Base-by-base conservation (phyloP, 2,888 invertebrate species). In the Caenorhabditis plicata region DNA sequence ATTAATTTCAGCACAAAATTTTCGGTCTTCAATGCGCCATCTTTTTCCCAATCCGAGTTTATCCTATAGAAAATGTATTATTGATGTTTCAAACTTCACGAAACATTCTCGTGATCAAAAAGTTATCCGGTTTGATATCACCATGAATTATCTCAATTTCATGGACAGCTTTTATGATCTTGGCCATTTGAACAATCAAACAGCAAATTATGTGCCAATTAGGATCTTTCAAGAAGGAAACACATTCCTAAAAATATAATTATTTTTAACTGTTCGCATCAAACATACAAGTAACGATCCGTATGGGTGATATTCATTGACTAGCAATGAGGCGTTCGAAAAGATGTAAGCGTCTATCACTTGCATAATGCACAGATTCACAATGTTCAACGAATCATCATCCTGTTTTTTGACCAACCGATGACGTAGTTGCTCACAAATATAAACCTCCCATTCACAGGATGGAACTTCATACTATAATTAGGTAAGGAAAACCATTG, bases 51-150 rank as follows among this genome's bases (percentile, higher is more conserved):
- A 4, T 42, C 43, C 20, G 53, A 29, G 38, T 60, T 52, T 13
- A 65, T 45, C 36, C 69, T 60, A 55, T 25, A 58, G 32, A 41
- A 20, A 26, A n/a, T 38, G 40, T 11, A 25, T 50, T 39, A 25
- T 27, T 33, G 22, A 2, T 35, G 9, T 33, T n/a, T 2, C 27
- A 9, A 29, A 48, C n/a, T n/a, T 25, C n/a, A n/a, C n/a, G n/a
- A n/a, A n/a, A 70, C 69, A 51, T 46, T 38, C 58, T 50, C 11
- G 64, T 69, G 15, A 94, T 82, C 65, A 94, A 84, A 82, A 94
- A 89, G 84, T 95, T 95, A 81, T 95, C 95, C 0, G 94, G 92
- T 81, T 95, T 95, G 48, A 95, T 88, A 80, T 95, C 95, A 0
- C 90, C 93, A 81, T 95, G 95, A 69, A 95, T 91, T 62, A 95